Base-by-base conservation (phyloP, 2,797 vertebrate species). In the Bufotes viridis region DNA sequence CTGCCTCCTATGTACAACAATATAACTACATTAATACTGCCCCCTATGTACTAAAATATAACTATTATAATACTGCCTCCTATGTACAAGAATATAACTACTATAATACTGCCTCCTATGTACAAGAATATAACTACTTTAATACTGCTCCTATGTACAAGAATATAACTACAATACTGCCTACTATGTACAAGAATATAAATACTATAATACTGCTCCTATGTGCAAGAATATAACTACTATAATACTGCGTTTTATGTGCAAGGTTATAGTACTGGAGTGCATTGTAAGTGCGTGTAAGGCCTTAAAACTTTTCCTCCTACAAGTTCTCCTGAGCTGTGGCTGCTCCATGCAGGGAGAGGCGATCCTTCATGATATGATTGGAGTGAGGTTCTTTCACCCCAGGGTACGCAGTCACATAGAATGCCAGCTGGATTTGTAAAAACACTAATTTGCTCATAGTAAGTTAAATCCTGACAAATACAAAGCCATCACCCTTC, bases 391-490 rank as follows among this genome's bases (percentile, higher is more conserved):
- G 70, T 11, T 55, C 81, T 18, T 14, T 1, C 87, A 18, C 87
- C 81, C 81, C 49, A 10, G 81, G 87, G 72, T 29, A 57, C 18
- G 34, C 57, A 57, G 70, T 42, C 86, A 51, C 57, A 57, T 63
- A 58, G 24, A 20, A 58, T 58, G 87, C 87, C 81, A 87, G 87
- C 81, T 87, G 81, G 72, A 70, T 78, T 69, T 69, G 20, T 87
- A 3, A 69, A 84, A 84, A 88, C 61, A 84, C 75, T 88, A 55
- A 88, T 88, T 84, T 88, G 53, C 79, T 76, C 82, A 88, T 78
- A 84, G 60, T 70, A 49, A 88, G 63, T 79, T 84, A 88, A 88
- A 88, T 58, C 87, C 63, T 42, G 53, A 69, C 49, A 88, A 87
- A 78, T 69, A 55, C 60, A 20, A n/a, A 83, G 63, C 81, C 61